These are phyloP conservation scores for Eolophus roseicapilla DNA, from an alignment of 2,113 vertebrate species.

Conservation along the genomic window DNA sequence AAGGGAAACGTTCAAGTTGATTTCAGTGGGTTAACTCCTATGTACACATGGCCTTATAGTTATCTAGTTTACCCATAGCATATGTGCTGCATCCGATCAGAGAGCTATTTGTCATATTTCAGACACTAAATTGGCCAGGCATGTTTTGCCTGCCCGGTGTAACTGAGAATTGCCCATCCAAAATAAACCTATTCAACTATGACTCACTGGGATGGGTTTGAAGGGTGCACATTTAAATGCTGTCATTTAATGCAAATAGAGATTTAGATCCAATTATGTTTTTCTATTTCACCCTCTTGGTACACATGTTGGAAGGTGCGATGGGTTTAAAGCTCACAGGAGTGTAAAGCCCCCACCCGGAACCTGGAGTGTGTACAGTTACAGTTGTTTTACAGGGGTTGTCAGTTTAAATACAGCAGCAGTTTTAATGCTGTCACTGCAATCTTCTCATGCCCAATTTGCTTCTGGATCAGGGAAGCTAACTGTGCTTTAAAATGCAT, in stretches of 20 bases:
- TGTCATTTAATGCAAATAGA: not conserved
- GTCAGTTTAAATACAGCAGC: not conserved
- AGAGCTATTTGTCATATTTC: not conserved
- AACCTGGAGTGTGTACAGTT: not conserved
- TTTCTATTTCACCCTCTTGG: not conserved
- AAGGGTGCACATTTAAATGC: not conserved
- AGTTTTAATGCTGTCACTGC: not conserved
- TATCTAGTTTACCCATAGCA: not conserved
- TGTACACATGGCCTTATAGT: not conserved
- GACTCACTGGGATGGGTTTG: not conserved
- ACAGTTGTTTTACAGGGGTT: not conserved
- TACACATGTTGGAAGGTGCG: not conserved
- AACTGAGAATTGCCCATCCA: not conserved
- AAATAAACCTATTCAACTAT: not conserved
- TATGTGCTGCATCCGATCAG: not conserved
- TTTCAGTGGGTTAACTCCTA: not conserved
- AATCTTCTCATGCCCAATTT: constrained; percentile 22
- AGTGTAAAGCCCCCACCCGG: not conserved
- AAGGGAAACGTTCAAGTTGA: not conserved
- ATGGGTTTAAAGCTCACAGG: not conserved
- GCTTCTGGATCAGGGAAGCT: constrained; percentile 34
- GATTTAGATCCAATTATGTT: not conserved
- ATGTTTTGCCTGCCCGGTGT: not conserved
- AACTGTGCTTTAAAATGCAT: constrained; percentile 27
- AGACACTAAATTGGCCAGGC: not conserved